phyloP scores from a whole-genome alignment of 2,797 vertebrate species.

The Amniataba percoides region DNA sequence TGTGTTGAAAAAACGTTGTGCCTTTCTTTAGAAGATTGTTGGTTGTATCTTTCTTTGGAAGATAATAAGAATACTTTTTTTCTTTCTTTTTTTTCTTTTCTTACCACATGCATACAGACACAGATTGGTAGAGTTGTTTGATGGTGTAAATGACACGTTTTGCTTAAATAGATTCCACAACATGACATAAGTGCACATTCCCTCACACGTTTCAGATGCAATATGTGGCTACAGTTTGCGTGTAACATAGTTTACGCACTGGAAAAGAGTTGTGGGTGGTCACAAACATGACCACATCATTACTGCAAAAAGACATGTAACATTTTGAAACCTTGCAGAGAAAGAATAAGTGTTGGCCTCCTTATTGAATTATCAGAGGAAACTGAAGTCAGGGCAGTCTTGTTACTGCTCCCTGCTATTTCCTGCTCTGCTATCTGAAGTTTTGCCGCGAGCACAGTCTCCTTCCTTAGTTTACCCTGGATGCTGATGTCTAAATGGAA shows the following conservation, averaged over 20 bases:
- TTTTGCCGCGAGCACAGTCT: slow-evolving; percentile 36
- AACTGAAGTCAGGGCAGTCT: slow-evolving; percentile 31
- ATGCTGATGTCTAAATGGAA: slow-evolving; percentile 49
- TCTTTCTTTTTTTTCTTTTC: no score
- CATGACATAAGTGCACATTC: neutral
- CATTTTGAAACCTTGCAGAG: no score
- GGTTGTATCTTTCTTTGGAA: no score
- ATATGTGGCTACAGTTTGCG: neutral
- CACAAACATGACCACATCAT: neutral
- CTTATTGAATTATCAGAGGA: slow-evolving; percentile 39
- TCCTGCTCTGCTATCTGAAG: slow-evolving; percentile 56
- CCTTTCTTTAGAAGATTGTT: no score
- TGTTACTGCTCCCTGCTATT: slow-evolving; percentile 41
- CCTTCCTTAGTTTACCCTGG: slow-evolving; percentile 67
- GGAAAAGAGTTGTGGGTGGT: neutral
- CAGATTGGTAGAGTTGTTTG: neutral
- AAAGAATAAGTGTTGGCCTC: neutral
- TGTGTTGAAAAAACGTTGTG: neutral
- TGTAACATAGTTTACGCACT: neutral
- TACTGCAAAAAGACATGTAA: neutral
- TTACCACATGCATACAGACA: no score
- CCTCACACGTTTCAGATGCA: neutral
- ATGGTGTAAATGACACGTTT: neutral
- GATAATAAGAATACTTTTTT: no score
- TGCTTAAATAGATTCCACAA: no score